Conservation (phyloP, 1,140 invertebrate genomes). For the Aphis gossypii region DNA sequence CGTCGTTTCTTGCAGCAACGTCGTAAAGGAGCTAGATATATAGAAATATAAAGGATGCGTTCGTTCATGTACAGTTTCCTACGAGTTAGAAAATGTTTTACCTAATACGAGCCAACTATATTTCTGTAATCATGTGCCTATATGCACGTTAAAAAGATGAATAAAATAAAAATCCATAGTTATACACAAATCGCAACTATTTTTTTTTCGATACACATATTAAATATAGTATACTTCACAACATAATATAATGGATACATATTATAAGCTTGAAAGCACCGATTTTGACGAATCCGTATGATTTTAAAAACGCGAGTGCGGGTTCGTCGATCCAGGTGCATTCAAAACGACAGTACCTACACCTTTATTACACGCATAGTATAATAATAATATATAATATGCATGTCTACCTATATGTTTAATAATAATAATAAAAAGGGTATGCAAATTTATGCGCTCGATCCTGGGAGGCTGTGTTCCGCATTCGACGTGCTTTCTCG, state of each 20-base stretch:
- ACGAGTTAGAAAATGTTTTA: not conserved
- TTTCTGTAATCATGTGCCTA: too few relatives aligned
- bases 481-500: conserved; percentile 31
- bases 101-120: not conserved
- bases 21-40: too few relatives aligned
- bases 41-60: too few relatives aligned
- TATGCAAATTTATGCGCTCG: conserved; percentile 54
- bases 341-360: not conserved
- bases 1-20: too few relatives aligned
- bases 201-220: too few relatives aligned
- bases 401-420: not conserved
- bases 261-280: not conserved
- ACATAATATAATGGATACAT: not conserved
- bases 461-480: conserved; percentile 45
- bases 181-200: too few relatives aligned
- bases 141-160: not conserved
- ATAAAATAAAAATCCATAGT: not conserved
- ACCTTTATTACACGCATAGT: not conserved
- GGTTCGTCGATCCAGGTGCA: not conserved
- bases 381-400: not conserved
- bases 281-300: not conserved
- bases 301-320: not conserved
- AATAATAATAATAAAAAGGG: conserved; percentile 2
- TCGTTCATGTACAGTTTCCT: too few relatives aligned
- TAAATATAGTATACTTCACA: too few relatives aligned